Conservation (phyloP, 30 jellyfish, hydroid and myxozoan species). For the Chironex yamaguchii region DNA sequence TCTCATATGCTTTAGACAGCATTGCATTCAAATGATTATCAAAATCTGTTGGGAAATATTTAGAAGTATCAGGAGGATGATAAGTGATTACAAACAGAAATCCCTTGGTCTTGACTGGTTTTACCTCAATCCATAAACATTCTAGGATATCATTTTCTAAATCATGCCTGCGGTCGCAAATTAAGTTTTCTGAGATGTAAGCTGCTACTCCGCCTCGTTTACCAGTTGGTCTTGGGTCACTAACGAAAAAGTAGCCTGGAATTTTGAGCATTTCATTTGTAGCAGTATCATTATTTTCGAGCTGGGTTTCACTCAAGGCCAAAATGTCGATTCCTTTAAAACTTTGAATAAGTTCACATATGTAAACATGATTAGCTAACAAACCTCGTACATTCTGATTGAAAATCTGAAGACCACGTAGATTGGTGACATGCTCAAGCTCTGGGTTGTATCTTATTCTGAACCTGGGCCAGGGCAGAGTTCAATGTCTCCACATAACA, state of each 20-base stretch:
- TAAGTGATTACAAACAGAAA: constrained; percentile 33
- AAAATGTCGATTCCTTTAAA: constrained; percentile 63
- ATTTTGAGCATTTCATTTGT: constrained; percentile 64
- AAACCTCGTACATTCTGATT: constrained; percentile 79
- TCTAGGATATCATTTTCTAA: constrained; percentile 60
- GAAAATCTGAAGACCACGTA: constrained; percentile 68
- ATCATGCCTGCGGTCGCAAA: constrained; percentile 58
- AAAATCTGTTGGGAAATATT: constrained; percentile 51
- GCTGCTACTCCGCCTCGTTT: constrained; percentile 42
- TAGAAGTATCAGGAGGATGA: constrained; percentile 69
- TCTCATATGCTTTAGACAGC: constrained; percentile 61
- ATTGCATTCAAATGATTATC: constrained; percentile 63
- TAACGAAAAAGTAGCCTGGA: constrained; percentile 68
- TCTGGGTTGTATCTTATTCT: constrained; percentile 47
- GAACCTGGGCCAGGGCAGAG: constrained; percentile 43
- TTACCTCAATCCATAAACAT: constrained; percentile 60
- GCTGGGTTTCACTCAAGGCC: constrained; percentile 75
- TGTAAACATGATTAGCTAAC: constrained; percentile 44
- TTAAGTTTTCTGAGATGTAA: constrained; percentile 69
- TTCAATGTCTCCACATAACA: constrained; percentile 42
- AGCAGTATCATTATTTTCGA: constrained; percentile 36
- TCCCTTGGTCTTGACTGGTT: constrained; percentile 51
- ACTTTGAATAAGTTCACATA: constrained; percentile 61
- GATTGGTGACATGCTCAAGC: constrained; percentile 49
- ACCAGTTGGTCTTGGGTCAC: constrained; percentile 21